Evolutionary conservation across 2,797 vertebrate genomes (phyloP).

Genomic region (Caiman crocodilus): DNA sequence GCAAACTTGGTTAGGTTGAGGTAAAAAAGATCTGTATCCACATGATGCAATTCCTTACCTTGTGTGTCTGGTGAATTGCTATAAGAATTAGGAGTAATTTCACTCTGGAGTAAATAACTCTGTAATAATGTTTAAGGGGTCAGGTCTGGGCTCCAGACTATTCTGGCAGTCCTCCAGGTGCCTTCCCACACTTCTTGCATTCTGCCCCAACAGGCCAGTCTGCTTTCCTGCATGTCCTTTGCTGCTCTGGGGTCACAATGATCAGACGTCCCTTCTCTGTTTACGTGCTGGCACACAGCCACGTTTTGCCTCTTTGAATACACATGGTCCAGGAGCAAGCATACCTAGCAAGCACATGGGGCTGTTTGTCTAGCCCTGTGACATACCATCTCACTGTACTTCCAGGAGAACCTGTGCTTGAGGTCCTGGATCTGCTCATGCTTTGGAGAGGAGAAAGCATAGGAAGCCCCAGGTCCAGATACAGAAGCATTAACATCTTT

Average conservation of each 20-base stretch:
- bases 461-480: too few relatives aligned
- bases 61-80: rapidly evolving
- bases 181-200: neutral
- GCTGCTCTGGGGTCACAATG: neutral
- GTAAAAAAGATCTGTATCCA: neutral
- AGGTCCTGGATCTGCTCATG: too few relatives aligned
- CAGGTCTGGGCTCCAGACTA: rapidly evolving
- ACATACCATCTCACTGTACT: too few relatives aligned
- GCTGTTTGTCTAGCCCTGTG: too few relatives aligned
- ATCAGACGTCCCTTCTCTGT: rapidly evolving
- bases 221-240: neutral
- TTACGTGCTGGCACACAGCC: too few relatives aligned
- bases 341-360: rapidly evolving
- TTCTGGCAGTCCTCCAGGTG: neutral
- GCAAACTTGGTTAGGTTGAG: neutral
- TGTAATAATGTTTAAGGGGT: neutral
- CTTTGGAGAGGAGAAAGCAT: too few relatives aligned
- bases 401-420: too few relatives aligned
- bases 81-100: neutral
- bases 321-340: rapidly evolving
- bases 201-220: too few relatives aligned
- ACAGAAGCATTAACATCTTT: too few relatives aligned
- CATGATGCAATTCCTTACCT: rapidly evolving
- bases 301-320: neutral
- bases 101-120: neutral